Evolutionary conservation across 2,797 vertebrate species (phyloP).

Genomic region (Sorex maritimensis): DNA sequence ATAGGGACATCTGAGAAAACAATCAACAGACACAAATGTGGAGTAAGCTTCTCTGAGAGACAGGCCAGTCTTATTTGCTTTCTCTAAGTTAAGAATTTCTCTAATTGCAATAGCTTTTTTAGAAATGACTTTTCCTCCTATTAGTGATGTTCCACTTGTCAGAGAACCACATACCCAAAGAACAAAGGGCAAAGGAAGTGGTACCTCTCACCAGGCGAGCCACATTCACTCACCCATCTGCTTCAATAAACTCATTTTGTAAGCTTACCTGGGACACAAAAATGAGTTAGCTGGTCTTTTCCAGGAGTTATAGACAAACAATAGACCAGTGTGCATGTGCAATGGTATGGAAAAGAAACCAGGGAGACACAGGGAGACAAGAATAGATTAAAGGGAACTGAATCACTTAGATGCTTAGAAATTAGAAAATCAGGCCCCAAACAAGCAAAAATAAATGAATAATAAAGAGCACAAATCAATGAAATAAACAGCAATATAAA

Average conservation of each 20-base stretch:
- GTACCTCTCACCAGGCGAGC: too few relatives aligned
- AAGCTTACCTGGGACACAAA: not conserved
- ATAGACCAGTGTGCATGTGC: not conserved
- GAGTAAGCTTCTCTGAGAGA: not conserved
- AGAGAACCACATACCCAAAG: not conserved
- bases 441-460: not conserved
- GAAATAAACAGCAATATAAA: not conserved
- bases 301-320: not conserved
- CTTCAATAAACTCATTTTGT: not conserved
- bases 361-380: not conserved
- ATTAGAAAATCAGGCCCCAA: slow-evolving; percentile 41
- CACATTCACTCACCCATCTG: not conserved
- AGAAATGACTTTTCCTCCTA: slow-evolving; percentile 1
- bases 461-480: not conserved
- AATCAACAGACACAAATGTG: not conserved
- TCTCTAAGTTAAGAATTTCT: not conserved
- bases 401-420: not conserved
- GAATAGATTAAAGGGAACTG: not conserved
- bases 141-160: not conserved
- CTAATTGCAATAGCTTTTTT: not conserved
- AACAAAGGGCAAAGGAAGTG: slow-evolving; percentile 10
- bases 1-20: not conserved
- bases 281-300: not conserved
- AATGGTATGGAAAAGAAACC: not conserved
- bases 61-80: not conserved